Percentiles rank a stretch among this genome's conserved stretches.
Evolutionary conservation across 23 tunicate species (phyloP).

Genomic region (Styela clava): DNA sequence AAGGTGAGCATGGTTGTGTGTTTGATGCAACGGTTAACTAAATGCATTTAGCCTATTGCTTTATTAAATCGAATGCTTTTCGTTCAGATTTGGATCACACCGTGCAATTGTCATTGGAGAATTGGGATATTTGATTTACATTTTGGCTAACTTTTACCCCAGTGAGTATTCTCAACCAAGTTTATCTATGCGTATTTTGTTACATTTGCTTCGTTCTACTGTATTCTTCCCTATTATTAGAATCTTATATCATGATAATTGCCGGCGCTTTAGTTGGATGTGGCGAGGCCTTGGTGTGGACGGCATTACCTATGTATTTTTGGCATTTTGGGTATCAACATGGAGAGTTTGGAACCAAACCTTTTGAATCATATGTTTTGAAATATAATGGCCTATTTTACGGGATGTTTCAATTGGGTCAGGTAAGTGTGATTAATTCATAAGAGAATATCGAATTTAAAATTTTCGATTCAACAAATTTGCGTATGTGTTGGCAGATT

Average conservation of each 20-base stretch:
- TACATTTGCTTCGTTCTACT: too few relatives aligned
- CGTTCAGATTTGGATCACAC: conserved; percentile 36
- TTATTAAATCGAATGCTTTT: not conserved
- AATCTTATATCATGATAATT: conserved; percentile 58
- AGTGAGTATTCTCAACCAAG: conserved; percentile 45
- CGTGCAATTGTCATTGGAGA: conserved; percentile 56
- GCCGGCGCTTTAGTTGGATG: conserved; percentile 50
- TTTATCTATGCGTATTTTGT: too few relatives aligned
- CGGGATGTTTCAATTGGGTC: conserved; percentile 41
- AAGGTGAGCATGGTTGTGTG: not conserved
- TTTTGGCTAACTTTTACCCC: conserved; percentile 62
- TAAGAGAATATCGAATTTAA: too few relatives aligned
- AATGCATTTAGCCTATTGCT: too few relatives aligned
- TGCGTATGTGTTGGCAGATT: too few relatives aligned
- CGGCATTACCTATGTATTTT: conserved; percentile 51
- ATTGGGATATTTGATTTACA: conserved; percentile 49
- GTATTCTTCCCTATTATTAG: too few relatives aligned
- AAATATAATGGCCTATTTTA: conserved; percentile 46
- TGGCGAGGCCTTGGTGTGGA: conserved; percentile 69
- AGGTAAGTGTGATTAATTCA: too few relatives aligned
- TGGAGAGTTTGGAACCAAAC: not conserved
- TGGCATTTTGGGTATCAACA: conserved; percentile 58
- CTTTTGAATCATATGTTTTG: conserved; percentile 44
- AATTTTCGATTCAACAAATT: too few relatives aligned
- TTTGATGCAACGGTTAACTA: too few relatives aligned